Evolutionary conservation across 2,888 invertebrate species (phyloP), one percentile per base, ranked within the genome.

Genomic region (Parnassius smintheus): DNA sequence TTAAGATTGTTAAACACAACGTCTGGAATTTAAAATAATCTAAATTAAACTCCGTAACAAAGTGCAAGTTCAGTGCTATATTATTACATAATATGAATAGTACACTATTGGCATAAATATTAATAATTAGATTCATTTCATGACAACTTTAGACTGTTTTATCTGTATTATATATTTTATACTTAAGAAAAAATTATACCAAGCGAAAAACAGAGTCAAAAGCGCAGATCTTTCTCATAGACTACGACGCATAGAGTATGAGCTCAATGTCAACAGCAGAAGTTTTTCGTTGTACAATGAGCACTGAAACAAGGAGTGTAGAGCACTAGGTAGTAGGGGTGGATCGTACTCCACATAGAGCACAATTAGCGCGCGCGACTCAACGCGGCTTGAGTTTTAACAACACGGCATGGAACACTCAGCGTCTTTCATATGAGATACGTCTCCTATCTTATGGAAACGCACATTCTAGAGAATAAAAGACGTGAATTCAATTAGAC

Each of bases 341-440:
- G 65, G 61, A 65, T 65, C 68, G 69, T 68, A 68, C 71, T 77
- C 81, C 77, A 80, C 78, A 78, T 81, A 78, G 86, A 81, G 88
- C 83, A 90, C 91, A 91, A 91, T 91, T 91, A 91, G 90, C 88
- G 88, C 80, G 87, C 84, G 87, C 80, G 85, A 78, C 89, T 90
- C 88, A 79, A 90, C 89, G 81, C 88, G 84, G 80, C 90, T 91
- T 86, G 83, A 91, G 88, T 87, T 89, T 88, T 90, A 91, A 91
- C 89, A 91, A 91, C 89, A 85, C 83, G 76, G 76, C 78, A 74
- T 75, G 73, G 78, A 82, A 80, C 85, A 83, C 88, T 88, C 84
- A 79, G 84, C 85, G 80, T 85, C 89, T 83, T 88, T 88, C 87
- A 88, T 81, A 81, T 79, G 82, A 83, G 83, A 81, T 77, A 77